Conservation (phyloP, 1,140 invertebrate species). For the Bicyclus anynana region DNA sequence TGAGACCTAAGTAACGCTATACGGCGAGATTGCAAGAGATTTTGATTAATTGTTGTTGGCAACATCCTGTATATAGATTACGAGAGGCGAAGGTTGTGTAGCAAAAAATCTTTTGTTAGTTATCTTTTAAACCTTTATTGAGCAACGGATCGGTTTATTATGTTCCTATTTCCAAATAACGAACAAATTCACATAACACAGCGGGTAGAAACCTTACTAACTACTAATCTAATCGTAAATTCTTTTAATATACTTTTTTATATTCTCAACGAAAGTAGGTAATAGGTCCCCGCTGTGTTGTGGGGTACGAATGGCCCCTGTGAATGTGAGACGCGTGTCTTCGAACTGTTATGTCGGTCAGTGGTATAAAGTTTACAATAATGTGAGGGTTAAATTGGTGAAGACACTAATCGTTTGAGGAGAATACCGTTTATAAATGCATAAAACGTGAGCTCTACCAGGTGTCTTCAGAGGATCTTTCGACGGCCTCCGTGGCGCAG, state of each 20-base stretch:
- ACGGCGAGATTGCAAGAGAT: slow-evolving; percentile 26
- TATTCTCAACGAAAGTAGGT: slow-evolving; percentile 5
- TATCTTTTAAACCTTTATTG: too few species aligned
- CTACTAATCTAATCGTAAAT: slow-evolving; percentile 7
- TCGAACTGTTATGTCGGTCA: slow-evolving; percentile 14
- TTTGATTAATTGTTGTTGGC: slow-evolving; percentile 23
- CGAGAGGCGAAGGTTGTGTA: background rate
- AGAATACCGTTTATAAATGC: background rate
- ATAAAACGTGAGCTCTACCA: too few species aligned
- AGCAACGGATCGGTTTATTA: too few species aligned
- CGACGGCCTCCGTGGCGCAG: too few species aligned
- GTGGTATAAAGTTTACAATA: slow-evolving; percentile 20
- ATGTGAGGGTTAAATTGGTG: background rate
- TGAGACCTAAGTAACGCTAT: slow-evolving; percentile 31
- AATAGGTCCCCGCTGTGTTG: slow-evolving; percentile 21
- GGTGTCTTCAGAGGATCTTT: too few species aligned
- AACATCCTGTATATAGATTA: background rate
- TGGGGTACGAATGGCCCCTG: background rate
- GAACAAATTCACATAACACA: slow-evolving; percentile 4
- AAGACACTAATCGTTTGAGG: slow-evolving; percentile 5
- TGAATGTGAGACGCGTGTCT: slow-evolving; percentile 23
- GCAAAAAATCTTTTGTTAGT: background rate
- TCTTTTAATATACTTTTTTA: slow-evolving; percentile 8
- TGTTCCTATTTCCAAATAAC: background rate
- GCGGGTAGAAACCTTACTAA: background rate